Percentiles rank a stretch among this genome's conserved stretches.
phyloP scores from a whole-genome alignment of 1,140 invertebrate species.

The Cyclina sinensis region DNA sequence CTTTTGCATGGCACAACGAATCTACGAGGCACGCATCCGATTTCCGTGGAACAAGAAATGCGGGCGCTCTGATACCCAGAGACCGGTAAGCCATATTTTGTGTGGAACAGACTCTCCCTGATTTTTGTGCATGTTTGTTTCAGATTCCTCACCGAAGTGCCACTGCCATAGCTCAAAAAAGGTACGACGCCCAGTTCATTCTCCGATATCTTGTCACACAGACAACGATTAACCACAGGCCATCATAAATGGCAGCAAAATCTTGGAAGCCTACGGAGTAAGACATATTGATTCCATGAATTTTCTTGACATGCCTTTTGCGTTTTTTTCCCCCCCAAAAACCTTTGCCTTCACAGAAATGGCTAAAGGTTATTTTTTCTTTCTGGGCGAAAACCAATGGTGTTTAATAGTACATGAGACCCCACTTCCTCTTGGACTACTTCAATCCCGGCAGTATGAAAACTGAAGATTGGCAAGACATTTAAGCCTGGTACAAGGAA shows the following conservation, averaged over 20 bases:
- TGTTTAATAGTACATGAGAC: not conserved
- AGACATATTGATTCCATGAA: not conserved
- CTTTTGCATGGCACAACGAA: not conserved
- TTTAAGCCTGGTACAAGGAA: constrained; percentile 3
- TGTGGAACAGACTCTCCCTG: not conserved
- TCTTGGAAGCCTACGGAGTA: not conserved
- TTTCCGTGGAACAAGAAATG: not conserved
- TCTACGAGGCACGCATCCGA: not conserved
- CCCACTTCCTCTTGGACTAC: not conserved
- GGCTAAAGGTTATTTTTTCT: constrained; percentile 29
- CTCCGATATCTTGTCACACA: not conserved
- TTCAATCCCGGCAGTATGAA: not conserved
- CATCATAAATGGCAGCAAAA: constrained; percentile 37
- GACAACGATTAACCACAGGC: not conserved
- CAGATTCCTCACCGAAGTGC: not conserved
- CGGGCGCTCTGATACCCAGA: not conserved
- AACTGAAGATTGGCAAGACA: not conserved
- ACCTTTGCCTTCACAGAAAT: constrained; percentile 22
- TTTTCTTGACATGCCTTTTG: not conserved
- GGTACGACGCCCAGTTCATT: constrained; percentile 25
- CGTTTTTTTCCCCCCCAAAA: not conserved
- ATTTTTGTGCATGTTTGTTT: not conserved
- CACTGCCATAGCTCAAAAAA: constrained; percentile 24
- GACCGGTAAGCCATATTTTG: not conserved
- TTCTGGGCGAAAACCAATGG: not conserved